Percentiles rank a stretch among this genome's conserved stretches.
Conservation (phyloP, 2,113 vertebrate genomes). For the Ifrita kowaldi region DNA sequence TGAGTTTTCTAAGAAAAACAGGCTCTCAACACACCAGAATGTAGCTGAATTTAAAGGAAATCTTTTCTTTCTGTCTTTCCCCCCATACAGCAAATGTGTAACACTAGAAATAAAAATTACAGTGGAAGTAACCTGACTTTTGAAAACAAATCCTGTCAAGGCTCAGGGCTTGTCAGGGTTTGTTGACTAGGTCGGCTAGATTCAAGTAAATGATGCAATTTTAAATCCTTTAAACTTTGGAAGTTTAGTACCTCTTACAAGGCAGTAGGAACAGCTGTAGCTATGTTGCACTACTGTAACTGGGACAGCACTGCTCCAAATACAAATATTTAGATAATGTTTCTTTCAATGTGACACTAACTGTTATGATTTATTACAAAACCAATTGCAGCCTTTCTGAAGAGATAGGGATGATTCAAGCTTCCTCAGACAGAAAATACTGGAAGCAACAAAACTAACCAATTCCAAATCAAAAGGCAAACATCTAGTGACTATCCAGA, state of each 20-base stretch:
- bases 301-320: not conserved
- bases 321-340: not conserved
- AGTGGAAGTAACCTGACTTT: not conserved
- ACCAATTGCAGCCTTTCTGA: not conserved
- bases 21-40: not conserved
- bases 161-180: not conserved
- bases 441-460: not conserved
- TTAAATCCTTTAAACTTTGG: slow-evolving; percentile 29
- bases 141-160: not conserved
- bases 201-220: slow-evolving; percentile 49
- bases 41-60: slow-evolving; percentile 7
- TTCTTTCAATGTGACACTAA: not conserved
- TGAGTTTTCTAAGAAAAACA: slow-evolving; percentile 43
- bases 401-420: not conserved
- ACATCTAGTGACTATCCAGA: not conserved
- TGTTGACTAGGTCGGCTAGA: not conserved
- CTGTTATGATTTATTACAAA: not conserved
- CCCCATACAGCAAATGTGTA: rapidly evolving
- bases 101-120: not conserved
- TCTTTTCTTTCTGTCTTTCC: not conserved
- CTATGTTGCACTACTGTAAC: not conserved
- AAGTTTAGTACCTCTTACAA: not conserved
- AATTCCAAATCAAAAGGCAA: not conserved
- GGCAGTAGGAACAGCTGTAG: not conserved
- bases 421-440: not conserved